Conservation (phyloP, 2,113 vertebrate species). For the Bambusicola thoracicus region DNA sequence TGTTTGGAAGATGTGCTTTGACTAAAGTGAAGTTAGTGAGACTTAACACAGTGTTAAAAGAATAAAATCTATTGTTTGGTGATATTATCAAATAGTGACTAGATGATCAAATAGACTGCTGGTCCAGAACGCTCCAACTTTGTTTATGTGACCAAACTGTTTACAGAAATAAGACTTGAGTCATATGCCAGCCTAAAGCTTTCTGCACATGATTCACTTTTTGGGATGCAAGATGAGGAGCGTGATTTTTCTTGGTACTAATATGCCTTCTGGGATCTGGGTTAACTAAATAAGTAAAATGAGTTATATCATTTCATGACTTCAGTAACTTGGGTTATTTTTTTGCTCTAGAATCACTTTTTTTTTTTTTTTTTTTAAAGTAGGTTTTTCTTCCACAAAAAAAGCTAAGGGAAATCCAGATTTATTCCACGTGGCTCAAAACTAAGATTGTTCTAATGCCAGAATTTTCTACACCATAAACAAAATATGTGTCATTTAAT, state of each 20-base stretch:
- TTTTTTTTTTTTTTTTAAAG: not conserved
- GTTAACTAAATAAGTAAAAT: not conserved
- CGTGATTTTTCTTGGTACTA: not conserved
- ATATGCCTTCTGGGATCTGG: not conserved
- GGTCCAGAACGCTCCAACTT: not conserved
- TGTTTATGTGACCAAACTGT: not conserved
- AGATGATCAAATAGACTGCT: not conserved
- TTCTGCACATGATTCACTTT: not conserved
- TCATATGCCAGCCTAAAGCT: not conserved
- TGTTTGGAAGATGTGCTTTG: not conserved
- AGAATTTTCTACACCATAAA: not conserved
- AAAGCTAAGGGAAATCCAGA: not conserved
- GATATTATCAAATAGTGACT: not conserved
- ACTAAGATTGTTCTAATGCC: not conserved
- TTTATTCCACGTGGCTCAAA: not conserved
- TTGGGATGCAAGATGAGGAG: not conserved
- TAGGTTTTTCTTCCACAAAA: not conserved
- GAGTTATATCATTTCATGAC: not conserved
- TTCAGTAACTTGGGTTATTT: not conserved
- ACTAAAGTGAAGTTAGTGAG: not conserved
- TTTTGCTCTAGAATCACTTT: not conserved
- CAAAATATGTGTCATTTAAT: not conserved
- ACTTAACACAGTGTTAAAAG: not conserved
- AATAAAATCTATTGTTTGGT: not conserved
- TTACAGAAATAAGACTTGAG: not conserved